A percentile compares a stretch with the other conserved stretches of the same genome.
Evolutionary conservation across 1,140 invertebrate species (phyloP).

Genomic region (Trichomalopsis sarcophagae): DNA sequence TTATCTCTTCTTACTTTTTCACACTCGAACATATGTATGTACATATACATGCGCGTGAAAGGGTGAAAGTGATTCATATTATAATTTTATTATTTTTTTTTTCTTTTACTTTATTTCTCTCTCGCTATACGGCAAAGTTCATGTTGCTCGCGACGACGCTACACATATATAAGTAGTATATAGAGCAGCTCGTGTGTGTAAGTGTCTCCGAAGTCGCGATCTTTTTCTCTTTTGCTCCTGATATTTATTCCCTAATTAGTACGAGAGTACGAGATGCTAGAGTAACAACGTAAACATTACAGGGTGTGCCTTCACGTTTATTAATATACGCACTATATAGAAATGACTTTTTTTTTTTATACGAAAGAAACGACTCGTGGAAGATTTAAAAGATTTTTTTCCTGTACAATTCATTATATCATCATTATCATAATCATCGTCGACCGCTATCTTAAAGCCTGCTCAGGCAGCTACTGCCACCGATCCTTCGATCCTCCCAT

Average conservation of each 20-base stretch:
- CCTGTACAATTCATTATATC: slow-evolving; percentile 35
- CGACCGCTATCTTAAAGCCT: too few relatives aligned
- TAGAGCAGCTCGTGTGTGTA: not conserved
- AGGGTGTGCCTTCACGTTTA: slow-evolving; percentile 12
- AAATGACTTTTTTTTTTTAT: slow-evolving; percentile 2
- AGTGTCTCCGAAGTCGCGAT: not conserved
- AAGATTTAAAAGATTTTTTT: slow-evolving; percentile 40
- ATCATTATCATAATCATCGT: not conserved
- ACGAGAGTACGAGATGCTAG: slow-evolving; percentile 27
- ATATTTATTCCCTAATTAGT: not conserved
- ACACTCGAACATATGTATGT: slow-evolving; percentile 61
- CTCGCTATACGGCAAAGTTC: not conserved
- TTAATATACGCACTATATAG: not conserved
- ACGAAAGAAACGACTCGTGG: slow-evolving; percentile 3
- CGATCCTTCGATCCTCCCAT: not conserved
- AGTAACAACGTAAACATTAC: slow-evolving; percentile 17
- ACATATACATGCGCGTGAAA: slow-evolving; percentile 61
- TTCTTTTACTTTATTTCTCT: not conserved
- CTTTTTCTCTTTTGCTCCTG: not conserved
- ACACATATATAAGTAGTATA: not conserved
- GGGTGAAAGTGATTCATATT: slow-evolving; percentile 36
- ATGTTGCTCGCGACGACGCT: not conserved
- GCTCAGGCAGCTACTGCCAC: not conserved
- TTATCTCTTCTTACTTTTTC: slow-evolving; percentile 42
- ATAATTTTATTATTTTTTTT: slow-evolving; percentile 54